Conservation (phyloP, 2,797 vertebrate species). For the Eidolon dupreanum region DNA sequence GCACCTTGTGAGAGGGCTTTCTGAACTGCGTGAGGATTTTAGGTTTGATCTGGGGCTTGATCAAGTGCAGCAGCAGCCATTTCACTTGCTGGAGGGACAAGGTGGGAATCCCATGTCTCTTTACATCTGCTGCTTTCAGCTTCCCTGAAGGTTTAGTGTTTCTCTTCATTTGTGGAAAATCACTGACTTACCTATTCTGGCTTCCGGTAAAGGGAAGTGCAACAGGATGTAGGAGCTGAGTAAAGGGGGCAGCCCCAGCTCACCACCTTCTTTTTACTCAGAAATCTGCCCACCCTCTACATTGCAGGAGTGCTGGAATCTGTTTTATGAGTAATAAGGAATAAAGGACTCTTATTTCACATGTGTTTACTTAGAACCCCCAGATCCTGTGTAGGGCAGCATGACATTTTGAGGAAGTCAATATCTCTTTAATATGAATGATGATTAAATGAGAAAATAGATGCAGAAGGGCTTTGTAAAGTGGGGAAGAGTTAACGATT, state of each 20-base stretch:
- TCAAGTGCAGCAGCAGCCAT: neutral
- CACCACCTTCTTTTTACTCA: neutral
- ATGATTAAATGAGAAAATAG: neutral
- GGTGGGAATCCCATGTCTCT: no score
- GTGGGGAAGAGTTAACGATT: neutral
- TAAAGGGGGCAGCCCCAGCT: neutral
- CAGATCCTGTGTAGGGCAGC: neutral
- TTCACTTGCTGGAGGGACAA: neutral
- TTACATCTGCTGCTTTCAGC: neutral
- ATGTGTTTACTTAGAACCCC: neutral
- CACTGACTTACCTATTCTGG: neutral
- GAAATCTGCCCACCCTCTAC: neutral
- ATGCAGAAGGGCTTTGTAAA: neutral
- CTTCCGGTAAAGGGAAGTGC: neutral
- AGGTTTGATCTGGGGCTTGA: neutral
- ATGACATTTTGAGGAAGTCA: neutral
- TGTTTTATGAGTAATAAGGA: neutral
- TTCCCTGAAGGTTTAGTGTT: neutral
- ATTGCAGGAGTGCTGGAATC: neutral
- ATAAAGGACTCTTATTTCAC: neutral
- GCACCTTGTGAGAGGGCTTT: neutral
- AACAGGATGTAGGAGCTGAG: neutral
- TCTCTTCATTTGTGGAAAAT: constrained; percentile 6
- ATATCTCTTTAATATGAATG: neutral
- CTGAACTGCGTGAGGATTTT: neutral